Base-by-base conservation (phyloP, 2,888 invertebrate genomes). In the Drosophila setosimentum region DNA sequence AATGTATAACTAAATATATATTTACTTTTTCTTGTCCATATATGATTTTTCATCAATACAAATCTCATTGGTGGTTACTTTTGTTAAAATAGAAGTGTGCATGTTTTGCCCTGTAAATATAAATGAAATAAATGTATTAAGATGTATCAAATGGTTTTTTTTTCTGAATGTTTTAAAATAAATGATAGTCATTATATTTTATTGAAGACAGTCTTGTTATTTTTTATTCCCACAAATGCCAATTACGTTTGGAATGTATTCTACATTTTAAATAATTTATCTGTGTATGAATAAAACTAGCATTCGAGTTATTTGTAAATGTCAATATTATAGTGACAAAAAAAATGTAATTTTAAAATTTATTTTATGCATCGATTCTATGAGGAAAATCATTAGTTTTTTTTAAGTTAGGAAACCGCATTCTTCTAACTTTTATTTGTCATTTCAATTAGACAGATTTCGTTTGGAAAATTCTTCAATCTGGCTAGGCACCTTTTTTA, bases 71-170 rank as follows among this genome's bases (percentile, higher is more conserved):
- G 77, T n/a, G 11, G 63, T 21, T n/a, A 63, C 11, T 54, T 64
- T 72, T 30, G 50, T 37, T 61, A 76, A 51, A 32, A 68, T 35
- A 21, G 67, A 61, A 1, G 72, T 58, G 48, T 77, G 76, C 78
- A 76, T 76, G 30, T 59, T 37, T 37, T 49, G 13, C 16, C 5
- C 76, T 69, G 48, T 2, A 63, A 64, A 32, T 21, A 54, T 11
- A 30, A 7, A 32, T 21, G 5, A 8, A 16, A 29, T 29, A 16
- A 30, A 11, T 33, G 16, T 16, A 29, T 8, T 24, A 33, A 16
- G 16, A 21, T 18, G 27, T 27, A 16, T 37, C 11, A 18, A 27
- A 27, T 49, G 10, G 42, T 37, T 37, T 7, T 5, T 45, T 45
- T 45, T n/a, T 24, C 24, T 4, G 10, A 4, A 4, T 24, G 16